Evolutionary conservation across 2,113 vertebrate genomes (phyloP).

Genomic region (Lepidothrix coronata): DNA sequence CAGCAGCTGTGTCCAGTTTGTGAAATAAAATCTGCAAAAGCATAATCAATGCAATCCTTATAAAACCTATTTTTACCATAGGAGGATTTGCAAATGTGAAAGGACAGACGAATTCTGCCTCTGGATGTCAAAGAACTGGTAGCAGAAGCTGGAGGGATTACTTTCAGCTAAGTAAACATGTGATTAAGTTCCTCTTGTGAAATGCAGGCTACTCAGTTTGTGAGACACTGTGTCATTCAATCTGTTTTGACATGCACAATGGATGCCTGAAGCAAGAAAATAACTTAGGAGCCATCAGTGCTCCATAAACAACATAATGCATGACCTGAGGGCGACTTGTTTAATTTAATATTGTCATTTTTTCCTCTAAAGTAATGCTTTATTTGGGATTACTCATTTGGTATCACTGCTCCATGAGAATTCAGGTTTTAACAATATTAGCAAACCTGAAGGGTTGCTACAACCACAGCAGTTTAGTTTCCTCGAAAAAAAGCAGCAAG

Average conservation of each 20-base stretch:
- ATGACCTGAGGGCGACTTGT: neutral
- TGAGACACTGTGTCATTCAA: neutral
- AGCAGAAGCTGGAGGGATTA: neutral
- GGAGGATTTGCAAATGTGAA: neutral
- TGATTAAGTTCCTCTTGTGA: neutral
- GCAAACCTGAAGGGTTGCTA: neutral
- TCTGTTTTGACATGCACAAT: neutral
- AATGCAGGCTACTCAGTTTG: neutral
- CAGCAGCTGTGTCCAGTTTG: neutral
- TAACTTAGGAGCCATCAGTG: neutral
- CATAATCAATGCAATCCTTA: neutral
- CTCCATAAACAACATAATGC: neutral
- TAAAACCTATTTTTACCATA: neutral
- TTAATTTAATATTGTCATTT: neutral
- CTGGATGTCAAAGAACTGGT: neutral
- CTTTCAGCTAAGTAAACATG: neutral
- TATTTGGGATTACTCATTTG: neutral
- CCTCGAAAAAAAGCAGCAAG: neutral
- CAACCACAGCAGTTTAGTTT: neutral
- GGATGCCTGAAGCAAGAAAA: neutral
- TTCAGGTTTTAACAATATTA: neutral
- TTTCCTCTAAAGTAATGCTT: neutral
- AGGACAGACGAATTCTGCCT: neutral
- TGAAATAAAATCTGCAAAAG: neutral
- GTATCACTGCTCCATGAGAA: neutral